Percentiles rank a stretch among this genome's conserved stretches.
These are phyloP conservation scores for Schizaphis graminum DNA, from an alignment of 2,888 invertebrate genomes.

Conservation along the genomic window DNA sequence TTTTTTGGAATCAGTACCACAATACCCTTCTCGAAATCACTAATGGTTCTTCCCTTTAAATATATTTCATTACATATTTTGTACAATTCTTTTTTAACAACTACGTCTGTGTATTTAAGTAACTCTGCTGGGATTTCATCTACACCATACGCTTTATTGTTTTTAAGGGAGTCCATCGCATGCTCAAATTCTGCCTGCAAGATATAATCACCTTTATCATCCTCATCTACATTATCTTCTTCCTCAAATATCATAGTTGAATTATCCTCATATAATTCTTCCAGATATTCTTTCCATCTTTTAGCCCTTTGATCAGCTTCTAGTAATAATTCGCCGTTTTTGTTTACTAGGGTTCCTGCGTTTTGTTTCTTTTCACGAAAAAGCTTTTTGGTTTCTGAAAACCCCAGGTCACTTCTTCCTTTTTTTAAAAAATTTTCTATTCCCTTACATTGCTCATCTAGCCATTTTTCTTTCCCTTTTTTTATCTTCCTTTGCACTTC, in stretches of 20 bases:
- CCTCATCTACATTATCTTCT: constrained; percentile 42
- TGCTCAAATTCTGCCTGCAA: constrained; percentile 30
- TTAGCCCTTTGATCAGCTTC: constrained; percentile 14
- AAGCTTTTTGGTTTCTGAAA: no score
- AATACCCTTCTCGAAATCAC: constrained; percentile 29
- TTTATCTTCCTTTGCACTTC: constrained; percentile 13
- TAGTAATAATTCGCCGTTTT: constrained; percentile 34
- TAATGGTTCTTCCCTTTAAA: constrained; percentile 34
- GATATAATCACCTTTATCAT: constrained; percentile 34
- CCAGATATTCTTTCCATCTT: constrained; percentile 49
- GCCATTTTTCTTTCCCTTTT: constrained; percentile 45
- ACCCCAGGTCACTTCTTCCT: no score
- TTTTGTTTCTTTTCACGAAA: no score
- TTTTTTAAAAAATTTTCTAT: background rate
- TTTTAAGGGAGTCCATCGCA: constrained; percentile 14
- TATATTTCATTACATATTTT: constrained; percentile 41
- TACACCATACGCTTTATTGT: constrained; percentile 45
- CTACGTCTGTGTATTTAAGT: constrained; percentile 30
- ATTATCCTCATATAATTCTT: constrained; percentile 40
- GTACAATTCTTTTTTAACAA: constrained; percentile 39
- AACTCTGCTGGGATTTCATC: constrained; percentile 2
- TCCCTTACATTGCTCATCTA: constrained; percentile 40
- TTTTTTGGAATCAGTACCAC: no score
- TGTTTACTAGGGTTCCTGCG: background rate
- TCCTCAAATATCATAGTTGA: constrained; percentile 45